Evolutionary conservation across 2,113 vertebrate genomes (phyloP), one percentile per base, ranked within the genome.

Genomic region (Girardinichthys multiradiatus): DNA sequence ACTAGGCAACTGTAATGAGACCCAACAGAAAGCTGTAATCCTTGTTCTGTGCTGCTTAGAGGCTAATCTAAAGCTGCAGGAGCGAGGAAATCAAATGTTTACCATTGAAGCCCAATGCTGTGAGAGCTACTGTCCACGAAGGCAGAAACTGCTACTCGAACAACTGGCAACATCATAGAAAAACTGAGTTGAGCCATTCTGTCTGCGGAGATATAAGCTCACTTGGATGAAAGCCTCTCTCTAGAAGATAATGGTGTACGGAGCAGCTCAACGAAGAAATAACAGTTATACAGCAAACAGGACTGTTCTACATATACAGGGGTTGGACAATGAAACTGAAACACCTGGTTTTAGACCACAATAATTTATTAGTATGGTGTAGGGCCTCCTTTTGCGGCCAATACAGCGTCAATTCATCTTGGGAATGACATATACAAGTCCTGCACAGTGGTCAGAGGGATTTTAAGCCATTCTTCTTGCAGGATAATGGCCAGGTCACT

Each of bases 1-100:
- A 73, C 70, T 70, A 75, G 74, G 70, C 74, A 60, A 54, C 60
- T 24, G 70, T 72, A 77, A 86, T 72, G 42, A 79, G 79, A 82
- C 78, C 59, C 62, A 74, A 70, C 69, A 35, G 65, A 76, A 77
- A 78, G 80, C 76, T 82, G 80, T 45, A 68, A n/a, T 83, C 57
- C 76, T 76, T 37, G 51, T 72, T 87, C 71, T 76, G 83, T 51
- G 10, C 66, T 58, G 54, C 62, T 62, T 79, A 86, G 72, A 70
- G 24, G 66, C 70, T 75, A 76, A 64, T 13, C 58, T 51, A 68
- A 64, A 9, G 51, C 62, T 68, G 76, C 7, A 37, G 29, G 45
- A 27, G 59, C 71, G 57, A 58, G 57, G 39, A 75, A 81, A 64
- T 2, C 29, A 69, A 48, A 45, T 60, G 45, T 70, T 72, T 67